A percentile compares a stretch with the other conserved stretches of the same genome.
Conservation (phyloP, 37 sponge, comb jelly and placozoan genomes). For the Corticium candelabrum region DNA sequence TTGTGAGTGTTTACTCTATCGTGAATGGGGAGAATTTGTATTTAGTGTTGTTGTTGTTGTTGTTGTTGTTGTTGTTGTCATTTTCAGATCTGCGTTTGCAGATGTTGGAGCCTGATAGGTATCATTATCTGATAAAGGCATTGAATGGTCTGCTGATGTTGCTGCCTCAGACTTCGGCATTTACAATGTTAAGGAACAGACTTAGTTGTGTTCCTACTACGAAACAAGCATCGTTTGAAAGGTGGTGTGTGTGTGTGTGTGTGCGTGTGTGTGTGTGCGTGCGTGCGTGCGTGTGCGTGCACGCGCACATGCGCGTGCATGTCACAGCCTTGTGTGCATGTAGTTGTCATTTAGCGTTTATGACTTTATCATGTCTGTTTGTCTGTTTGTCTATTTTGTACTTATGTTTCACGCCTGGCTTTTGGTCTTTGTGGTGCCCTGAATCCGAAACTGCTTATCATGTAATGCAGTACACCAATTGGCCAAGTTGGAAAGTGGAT, state of each 20-base stretch:
- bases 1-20: conserved; percentile 12
- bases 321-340: neutral
- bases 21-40: neutral
- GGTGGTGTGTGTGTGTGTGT: neutral
- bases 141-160: conserved; percentile 93
- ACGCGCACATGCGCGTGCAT: neutral
- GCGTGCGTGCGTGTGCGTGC: neutral
- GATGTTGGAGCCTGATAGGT: conserved; percentile 53
- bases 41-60: conserved; percentile 5
- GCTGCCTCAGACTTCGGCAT: conserved; percentile 86
- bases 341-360: neutral
- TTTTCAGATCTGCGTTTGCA: conserved; percentile 68
- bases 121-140: conserved; percentile 50
- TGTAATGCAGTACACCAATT: no score
- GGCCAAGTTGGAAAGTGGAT: no score
- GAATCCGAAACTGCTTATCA: no score
- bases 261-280: neutral
- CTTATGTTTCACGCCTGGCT: neutral
- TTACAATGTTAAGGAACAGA: conserved; percentile 60
- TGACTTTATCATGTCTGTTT: neutral
- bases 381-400: neutral
- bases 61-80: neutral
- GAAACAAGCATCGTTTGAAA: no score
- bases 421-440: no score
- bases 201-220: conserved; percentile 70